Evolutionary conservation across 1,140 invertebrate genomes (phyloP).

Genomic region (Delia radicum): DNA sequence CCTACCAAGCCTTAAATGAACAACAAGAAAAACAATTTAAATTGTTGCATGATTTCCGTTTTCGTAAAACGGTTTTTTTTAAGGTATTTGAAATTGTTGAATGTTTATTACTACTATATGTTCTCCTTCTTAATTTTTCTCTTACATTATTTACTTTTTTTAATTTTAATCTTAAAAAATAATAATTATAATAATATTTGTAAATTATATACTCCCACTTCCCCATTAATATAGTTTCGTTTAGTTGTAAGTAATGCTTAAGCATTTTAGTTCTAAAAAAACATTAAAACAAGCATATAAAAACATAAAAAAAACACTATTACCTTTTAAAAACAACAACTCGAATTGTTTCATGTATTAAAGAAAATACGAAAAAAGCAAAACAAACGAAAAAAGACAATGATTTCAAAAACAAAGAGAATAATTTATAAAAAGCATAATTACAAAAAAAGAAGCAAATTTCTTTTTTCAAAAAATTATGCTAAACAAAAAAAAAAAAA

Average conservation of each 20-base stretch:
- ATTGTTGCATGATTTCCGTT: neutral
- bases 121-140: neutral
- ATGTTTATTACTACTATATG: neutral
- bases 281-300: neutral
- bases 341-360: slow-evolving; percentile 40
- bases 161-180: neutral
- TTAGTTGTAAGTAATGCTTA: slow-evolving; percentile 7
- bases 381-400: slow-evolving; percentile 25
- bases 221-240: neutral
- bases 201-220: neutral
- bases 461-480: neutral
- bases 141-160: neutral
- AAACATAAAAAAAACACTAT: slow-evolving; percentile 7
- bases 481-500: slow-evolving; percentile 11
- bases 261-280: slow-evolving; percentile 10
- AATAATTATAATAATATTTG: neutral
- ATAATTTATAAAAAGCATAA: neutral
- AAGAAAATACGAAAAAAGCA: slow-evolving; percentile 31
- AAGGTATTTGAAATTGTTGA: neutral
- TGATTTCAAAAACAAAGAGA: slow-evolving; percentile 14
- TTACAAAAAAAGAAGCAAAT: neutral
- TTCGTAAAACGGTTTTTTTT: neutral
- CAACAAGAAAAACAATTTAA: neutral
- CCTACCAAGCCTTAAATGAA: neutral
- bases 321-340: slow-evolving; percentile 18